Evolutionary conservation across 1,140 invertebrate genomes (phyloP), one percentile per base, ranked within the genome.

Genomic region (Meloidogyne chitwoodi): DNA sequence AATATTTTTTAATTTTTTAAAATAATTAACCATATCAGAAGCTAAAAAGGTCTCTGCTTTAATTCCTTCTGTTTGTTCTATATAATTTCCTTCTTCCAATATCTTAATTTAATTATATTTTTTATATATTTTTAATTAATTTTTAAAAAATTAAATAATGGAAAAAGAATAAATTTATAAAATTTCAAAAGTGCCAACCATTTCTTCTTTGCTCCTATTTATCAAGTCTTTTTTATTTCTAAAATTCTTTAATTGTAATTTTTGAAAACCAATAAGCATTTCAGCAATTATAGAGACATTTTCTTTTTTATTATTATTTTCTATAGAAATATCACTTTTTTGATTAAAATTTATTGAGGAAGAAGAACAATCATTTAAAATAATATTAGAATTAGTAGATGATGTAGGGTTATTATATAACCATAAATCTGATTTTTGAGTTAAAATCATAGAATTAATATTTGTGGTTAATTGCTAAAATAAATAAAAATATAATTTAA

Each of bases 1-100:
- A 19, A 29, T 19, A 19, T 22, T 38, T 41, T 31, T 26, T 75
- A 11, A 68, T 24, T 0, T n/a, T n/a, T 56, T n/a, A n/a, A n/a
- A 68, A 26, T 19, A 2, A 24, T 68, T 67, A 19, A 79, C 68
- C 79, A 79, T 81, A 31, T 79, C 78, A 19, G 72, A 77, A 29
- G 78, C 63, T 26, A 78, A 6, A 10, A 79, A 77, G n/a, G 82
- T 3, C 24, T 41, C 65, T 22, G 27, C 31, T 56, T 73, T 68
- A 24, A 79, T 27, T 22, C 44, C 26, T n/a, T 34, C 34, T 29
- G 56, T 12, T 61, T 81, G 29, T 62, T 80, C 78, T 48, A 19
- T 16, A 41, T 79, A 79, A 24, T 64, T 74, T 38, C 68, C 78
- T 69, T 65, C 65, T 16, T 73, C 19, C 6, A 66, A 22, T 76